phyloP scores from a whole-genome alignment of 2,113 vertebrate genomes.

The Lagopus muta region DNA sequence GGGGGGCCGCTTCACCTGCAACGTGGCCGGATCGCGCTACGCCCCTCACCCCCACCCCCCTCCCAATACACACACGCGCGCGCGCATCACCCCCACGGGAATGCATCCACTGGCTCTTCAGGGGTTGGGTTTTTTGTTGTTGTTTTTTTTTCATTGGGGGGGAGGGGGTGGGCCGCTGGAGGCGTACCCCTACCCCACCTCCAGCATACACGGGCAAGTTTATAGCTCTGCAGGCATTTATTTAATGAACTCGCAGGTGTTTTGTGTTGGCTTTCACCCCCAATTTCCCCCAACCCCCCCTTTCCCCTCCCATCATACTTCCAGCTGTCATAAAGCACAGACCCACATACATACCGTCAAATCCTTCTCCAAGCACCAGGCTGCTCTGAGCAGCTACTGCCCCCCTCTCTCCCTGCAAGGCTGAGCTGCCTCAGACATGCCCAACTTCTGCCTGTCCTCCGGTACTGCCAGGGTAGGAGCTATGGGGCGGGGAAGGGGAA shows the following conservation, averaged over 20 bases:
- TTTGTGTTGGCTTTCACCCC: too few species aligned
- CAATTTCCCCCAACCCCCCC: neutral
- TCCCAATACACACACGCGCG: neutral
- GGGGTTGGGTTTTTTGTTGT: neutral
- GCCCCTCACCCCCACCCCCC: neutral
- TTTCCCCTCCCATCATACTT: slow-evolving; percentile 54
- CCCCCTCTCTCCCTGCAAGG: slow-evolving; percentile 55
- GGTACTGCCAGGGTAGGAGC: slow-evolving; percentile 51
- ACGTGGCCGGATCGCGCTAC: slow-evolving; percentile 64
- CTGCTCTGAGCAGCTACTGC: slow-evolving; percentile 68
- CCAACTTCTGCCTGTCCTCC: slow-evolving; percentile 66
- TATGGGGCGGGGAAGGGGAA: neutral
- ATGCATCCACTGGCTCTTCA: neutral
- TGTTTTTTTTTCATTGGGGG: neutral
- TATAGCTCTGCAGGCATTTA: slow-evolving; percentile 5
- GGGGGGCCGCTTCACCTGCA: slow-evolving; percentile 60
- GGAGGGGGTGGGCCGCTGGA: neutral
- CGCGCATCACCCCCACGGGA: neutral
- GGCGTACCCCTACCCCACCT: neutral
- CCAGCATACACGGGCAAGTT: neutral
- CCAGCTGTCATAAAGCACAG: slow-evolving; percentile 70
- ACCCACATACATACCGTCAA: slow-evolving; percentile 81
- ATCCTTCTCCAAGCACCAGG: slow-evolving; percentile 62
- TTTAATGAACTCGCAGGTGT: neutral
- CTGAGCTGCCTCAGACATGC: slow-evolving; percentile 58